phyloP scores from a whole-genome alignment of 1,140 invertebrate species.

The Danaus plexippus region DNA sequence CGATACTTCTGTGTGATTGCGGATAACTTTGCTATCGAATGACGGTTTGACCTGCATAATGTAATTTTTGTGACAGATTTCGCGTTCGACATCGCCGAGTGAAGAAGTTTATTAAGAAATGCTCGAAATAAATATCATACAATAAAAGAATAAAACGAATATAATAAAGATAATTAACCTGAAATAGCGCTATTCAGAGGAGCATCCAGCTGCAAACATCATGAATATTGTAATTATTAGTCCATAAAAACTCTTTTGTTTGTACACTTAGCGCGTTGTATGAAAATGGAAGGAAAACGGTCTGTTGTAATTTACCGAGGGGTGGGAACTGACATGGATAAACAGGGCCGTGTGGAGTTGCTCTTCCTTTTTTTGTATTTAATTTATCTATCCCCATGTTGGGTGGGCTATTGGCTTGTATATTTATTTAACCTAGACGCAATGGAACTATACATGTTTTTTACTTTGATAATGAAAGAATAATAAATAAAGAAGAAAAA shows the following conservation, averaged over 20 bases:
- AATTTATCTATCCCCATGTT: constrained; percentile 18
- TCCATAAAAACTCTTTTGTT: constrained; percentile 30
- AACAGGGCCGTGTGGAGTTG: constrained; percentile 18
- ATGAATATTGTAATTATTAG: constrained; percentile 29
- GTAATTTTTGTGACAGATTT: no score
- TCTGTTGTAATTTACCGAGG: constrained; percentile 22
- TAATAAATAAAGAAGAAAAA: no score
- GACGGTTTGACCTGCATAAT: no score
- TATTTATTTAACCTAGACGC: background rate
- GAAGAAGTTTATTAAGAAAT: no score
- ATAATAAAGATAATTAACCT: constrained; percentile 9
- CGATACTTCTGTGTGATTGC: no score
- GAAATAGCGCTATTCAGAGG: constrained; percentile 2
- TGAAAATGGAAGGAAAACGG: constrained; percentile 21
- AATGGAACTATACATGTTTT: no score
- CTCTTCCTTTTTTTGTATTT: constrained; percentile 19
- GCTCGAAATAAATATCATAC: no score
- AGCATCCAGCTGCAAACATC: constrained; percentile 20
- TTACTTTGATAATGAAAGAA: no score
- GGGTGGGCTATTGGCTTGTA: constrained; percentile 11
- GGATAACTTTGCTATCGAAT: no score
- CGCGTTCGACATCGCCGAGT: no score
- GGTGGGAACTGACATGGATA: constrained; percentile 21
- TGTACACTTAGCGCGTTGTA: constrained; percentile 22
- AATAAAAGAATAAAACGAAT: constrained; percentile 2